Evolutionary conservation across 1,140 invertebrate species (phyloP).

Genomic region (Diabrotica undecimpunctata): DNA sequence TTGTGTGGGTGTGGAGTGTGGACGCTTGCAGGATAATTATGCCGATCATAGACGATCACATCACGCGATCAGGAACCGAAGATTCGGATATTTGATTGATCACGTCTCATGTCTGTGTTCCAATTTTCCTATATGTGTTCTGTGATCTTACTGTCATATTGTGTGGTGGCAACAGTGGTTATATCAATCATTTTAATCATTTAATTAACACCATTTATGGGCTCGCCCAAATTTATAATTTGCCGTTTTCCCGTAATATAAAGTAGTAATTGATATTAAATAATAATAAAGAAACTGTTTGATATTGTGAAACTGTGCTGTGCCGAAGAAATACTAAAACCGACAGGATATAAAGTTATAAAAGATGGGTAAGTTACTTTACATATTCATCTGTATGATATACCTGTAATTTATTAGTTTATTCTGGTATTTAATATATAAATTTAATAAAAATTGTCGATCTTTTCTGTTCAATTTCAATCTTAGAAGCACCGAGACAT

Average conservation of each 20-base stretch:
- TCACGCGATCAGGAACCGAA: no score
- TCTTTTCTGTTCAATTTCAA: no score
- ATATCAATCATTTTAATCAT: slow-evolving; percentile 3
- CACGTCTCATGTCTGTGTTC: no score
- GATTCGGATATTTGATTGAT: no score
- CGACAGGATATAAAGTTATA: background rate
- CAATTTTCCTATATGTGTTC: no score
- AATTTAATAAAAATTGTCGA: no score
- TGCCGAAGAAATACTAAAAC: background rate
- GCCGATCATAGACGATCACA: no score
- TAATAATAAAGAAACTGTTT: slow-evolving; percentile 5
- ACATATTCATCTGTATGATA: background rate
- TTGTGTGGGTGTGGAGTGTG: no score
- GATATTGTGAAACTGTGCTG: background rate
- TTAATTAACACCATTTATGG: slow-evolving; percentile 1
- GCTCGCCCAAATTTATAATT: slow-evolving; percentile 4
- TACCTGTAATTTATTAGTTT: background rate
- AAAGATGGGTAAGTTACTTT: slow-evolving; percentile 4
- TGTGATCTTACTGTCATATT: background rate
- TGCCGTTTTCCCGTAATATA: slow-evolving; percentile 8
- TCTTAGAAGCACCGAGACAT: no score
- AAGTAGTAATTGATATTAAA: slow-evolving; percentile 5
- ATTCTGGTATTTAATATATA: no score
- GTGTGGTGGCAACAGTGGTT: background rate
- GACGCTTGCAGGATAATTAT: no score